Conservation (phyloP, 1,140 invertebrate species). For the Penaeus indicus region DNA sequence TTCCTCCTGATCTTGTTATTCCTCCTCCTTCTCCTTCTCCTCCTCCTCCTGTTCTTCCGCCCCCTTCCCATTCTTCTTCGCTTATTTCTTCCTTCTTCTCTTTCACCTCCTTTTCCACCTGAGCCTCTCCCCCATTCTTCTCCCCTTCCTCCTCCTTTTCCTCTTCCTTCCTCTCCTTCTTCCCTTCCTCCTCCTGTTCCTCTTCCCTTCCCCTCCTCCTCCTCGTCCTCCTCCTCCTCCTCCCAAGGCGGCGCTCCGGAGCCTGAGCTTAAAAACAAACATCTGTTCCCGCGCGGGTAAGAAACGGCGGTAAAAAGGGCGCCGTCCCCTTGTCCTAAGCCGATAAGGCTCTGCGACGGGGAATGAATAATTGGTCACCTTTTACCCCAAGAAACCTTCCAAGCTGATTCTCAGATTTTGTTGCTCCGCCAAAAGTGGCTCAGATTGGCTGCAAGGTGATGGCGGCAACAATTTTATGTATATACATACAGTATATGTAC, state of each 20-base stretch:
- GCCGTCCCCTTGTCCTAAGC: conserved; percentile 54
- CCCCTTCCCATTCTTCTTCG: too few relatives aligned
- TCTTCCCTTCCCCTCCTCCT: neutral
- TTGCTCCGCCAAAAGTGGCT: too few relatives aligned
- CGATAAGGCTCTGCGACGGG: conserved; percentile 42
- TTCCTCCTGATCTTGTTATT: too few relatives aligned
- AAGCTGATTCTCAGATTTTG: too few relatives aligned
- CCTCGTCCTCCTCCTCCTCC: neutral
- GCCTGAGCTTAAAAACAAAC: conserved; percentile 53
- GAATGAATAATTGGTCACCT: conserved; percentile 52
- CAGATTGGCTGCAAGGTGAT: too few relatives aligned
- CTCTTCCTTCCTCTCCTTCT: neutral
- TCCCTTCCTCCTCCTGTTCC: conserved; percentile 10
- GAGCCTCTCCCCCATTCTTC: too few relatives aligned
- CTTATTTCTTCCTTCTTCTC: too few relatives aligned
- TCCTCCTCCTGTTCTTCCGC: too few relatives aligned
- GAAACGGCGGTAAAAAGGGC: conserved; percentile 41
- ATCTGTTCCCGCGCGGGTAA: conserved; percentile 53
- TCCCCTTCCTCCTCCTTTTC: neutral
- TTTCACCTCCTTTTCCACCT: too few relatives aligned
- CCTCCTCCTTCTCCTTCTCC: too few relatives aligned
- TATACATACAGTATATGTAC: neutral
- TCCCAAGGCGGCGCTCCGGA: neutral
- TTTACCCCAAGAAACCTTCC: conserved; percentile 6
- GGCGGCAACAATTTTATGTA: neutral